A percentile compares a stretch with the other conserved stretches of the same genome.
These are phyloP conservation scores for Odobenus rosmarus DNA, from an alignment of 2,113 vertebrate genomes.

Conservation along the genomic window DNA sequence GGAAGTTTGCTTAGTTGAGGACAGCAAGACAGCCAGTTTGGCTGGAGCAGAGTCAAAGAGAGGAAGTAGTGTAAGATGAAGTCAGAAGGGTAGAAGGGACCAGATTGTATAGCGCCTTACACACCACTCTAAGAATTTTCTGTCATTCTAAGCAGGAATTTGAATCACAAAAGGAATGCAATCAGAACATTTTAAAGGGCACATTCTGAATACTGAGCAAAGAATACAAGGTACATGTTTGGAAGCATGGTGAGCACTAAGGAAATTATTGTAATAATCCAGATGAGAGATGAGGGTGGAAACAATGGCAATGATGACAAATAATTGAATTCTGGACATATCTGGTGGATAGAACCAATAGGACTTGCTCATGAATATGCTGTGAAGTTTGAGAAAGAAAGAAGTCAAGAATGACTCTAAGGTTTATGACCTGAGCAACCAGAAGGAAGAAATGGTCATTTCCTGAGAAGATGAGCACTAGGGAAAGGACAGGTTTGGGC, in stretches of 20 bases:
- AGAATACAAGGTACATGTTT: background rate
- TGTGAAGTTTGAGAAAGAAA: background rate
- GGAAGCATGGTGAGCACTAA: background rate
- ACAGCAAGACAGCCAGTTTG: background rate
- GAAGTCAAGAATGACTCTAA: background rate
- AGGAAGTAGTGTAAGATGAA: background rate
- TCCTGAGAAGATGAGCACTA: background rate
- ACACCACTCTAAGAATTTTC: background rate
- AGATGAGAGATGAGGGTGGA: background rate
- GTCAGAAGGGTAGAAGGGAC: background rate
- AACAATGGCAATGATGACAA: background rate
- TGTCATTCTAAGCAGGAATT: background rate
- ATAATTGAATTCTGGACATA: background rate
- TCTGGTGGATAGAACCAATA: background rate
- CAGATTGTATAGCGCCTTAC: background rate
- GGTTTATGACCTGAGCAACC: background rate
- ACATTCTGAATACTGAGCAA: background rate
- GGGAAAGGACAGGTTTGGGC: background rate
- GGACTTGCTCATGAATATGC: background rate
- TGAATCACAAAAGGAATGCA: background rate
- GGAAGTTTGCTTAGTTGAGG: background rate
- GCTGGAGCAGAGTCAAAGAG: background rate
- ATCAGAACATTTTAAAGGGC: background rate
- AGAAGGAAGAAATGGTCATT: background rate
- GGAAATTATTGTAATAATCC: background rate